Evolutionary conservation across 2,113 vertebrate genomes (phyloP), one percentile per base, ranked within the genome.

Genomic region (Elaphurus davidianus): DNA sequence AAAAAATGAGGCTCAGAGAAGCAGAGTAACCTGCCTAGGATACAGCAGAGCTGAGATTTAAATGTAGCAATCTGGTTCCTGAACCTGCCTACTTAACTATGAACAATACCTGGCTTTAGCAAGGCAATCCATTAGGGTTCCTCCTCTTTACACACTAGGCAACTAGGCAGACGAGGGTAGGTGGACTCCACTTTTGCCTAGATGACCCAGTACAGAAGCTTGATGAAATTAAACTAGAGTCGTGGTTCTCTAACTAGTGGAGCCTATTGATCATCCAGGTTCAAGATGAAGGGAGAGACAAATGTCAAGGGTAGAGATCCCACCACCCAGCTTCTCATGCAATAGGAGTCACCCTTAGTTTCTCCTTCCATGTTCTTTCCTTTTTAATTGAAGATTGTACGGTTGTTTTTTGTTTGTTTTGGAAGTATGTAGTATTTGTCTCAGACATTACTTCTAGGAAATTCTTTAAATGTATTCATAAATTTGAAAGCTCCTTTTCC

Each of bases 301-400:
- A 43, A 43, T 4, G 5, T 30, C 19, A 52, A 94, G 19, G 43
- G 5, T 8, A 92, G 12, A 87, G 23, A 88, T 55, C 12, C 9
- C 1, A 55, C 11, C 16, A 40, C 7, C 0, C 50, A 25, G 15
- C 6, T 78, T 36, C 14, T 62, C 27, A 33, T 4, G 6, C 0
- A 9, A 5, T 27, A 79, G 40, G 16, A 81, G 3, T 4, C 36
- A 71, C 16, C 6, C 11, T 74, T 89, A 8, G 6, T 47, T 95
- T 74, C 15, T 81, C 33, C 5, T 43, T 59, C 43, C 15, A 43
- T 25, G 7, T 45, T n/a, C 16, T 52, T 84, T 91, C 16, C n/a
- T 62, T 89, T 59, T 82, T 43, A 67, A 33, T 76, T 82, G 86
- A 16, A 54, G 10, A 87, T 43, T 12, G 21, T 67, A 28, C 85